These are phyloP conservation scores for Forbesichthys papilliferus DNA, from an alignment of 2,113 vertebrate genomes.

Conservation along the genomic window DNA sequence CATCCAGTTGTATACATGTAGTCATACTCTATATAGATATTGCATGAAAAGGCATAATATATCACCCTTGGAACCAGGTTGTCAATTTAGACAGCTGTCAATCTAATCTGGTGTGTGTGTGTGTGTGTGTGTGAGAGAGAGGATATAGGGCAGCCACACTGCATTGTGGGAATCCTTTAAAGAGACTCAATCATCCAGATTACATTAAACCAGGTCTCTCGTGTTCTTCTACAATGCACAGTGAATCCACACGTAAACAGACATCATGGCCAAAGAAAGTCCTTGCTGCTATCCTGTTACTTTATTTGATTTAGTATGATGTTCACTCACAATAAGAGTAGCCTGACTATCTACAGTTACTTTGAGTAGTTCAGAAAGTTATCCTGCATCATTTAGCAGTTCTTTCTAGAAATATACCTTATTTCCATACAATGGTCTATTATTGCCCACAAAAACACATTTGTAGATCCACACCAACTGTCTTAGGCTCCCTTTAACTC, in stretches of 20 bases:
- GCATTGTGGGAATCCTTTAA: conserved; percentile 60
- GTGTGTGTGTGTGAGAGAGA: conserved; percentile 2
- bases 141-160: conserved; percentile 43
- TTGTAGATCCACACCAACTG: background rate
- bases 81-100: conserved; percentile 56
- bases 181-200: conserved; percentile 49
- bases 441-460: background rate
- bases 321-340: no score
- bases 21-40: background rate
- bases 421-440: background rate
- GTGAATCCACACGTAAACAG: no score
- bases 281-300: no score
- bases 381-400: no score
- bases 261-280: background rate
- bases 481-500: background rate
- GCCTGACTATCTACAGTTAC: no score
- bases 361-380: no score
- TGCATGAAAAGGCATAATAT: conserved; percentile 24
- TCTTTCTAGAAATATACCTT: no score
- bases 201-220: conserved; percentile 20
- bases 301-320: no score
- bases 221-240: background rate
- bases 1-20: background rate
- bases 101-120: conserved; percentile 66
- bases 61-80: conserved; percentile 56